Percentiles rank a stretch among this genome's conserved stretches.
Conservation (phyloP, 2,797 vertebrate genomes). For the Scolopax bukidnonensis region DNA sequence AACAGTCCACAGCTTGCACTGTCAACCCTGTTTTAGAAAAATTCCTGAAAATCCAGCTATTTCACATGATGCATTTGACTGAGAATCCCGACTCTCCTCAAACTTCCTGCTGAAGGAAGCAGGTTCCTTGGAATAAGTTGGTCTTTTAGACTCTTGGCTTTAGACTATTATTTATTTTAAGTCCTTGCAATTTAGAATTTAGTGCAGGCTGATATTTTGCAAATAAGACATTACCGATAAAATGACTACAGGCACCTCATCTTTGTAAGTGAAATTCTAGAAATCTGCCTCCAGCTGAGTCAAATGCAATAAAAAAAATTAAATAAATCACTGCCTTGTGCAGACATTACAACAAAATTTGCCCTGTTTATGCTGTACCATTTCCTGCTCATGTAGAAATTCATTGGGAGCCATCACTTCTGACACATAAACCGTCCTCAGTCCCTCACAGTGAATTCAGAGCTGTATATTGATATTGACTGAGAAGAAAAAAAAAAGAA, state of each 20-base stretch:
- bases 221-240: neutral
- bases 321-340: neutral
- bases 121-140: neutral
- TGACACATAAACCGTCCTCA: neutral
- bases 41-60: neutral
- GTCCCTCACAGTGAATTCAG: neutral
- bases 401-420: neutral
- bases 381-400: neutral
- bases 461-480: neutral
- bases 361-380: neutral
- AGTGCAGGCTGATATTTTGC: neutral
- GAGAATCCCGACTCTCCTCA: neutral
- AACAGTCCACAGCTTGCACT: neutral
- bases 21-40: neutral
- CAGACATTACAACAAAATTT: neutral
- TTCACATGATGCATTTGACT: neutral
- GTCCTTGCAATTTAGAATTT: neutral
- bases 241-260: neutral
- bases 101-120: neutral
- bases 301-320: neutral
- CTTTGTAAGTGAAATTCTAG: neutral
- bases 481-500: neutral
- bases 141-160: neutral
- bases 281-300: neutral
- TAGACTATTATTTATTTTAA: neutral